Base-by-base conservation (phyloP, 2,888 invertebrate genomes). In the Torymus texanus region DNA sequence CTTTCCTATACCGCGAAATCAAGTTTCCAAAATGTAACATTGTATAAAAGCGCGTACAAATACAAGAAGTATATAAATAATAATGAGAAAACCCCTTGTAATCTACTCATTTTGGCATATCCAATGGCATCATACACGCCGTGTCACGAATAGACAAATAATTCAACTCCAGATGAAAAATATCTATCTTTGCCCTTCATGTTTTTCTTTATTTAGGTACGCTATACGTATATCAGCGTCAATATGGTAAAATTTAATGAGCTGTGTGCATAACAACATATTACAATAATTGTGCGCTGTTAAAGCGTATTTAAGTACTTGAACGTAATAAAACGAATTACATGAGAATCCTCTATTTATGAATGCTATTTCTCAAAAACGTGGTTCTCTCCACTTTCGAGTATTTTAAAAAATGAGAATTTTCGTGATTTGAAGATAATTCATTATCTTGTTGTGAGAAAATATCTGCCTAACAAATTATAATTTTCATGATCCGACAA, bases 91-190 rank as follows among this genome's bases (percentile, higher is more conserved):
- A 62, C 55, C 11, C 18, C 21, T 18, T 13, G 12, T 62, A 74
- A 63, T 56, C 29, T 78, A 74, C 58, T 58, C 51, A 67, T 13
- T 74, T n/a, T 78, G 73, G 73, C 70, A 74, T 74, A 78, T 70
- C 74, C 41, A 41, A 21, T 53, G 11, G 58, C n/a, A 59, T 29
- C 29, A 21, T 8, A 53, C 53, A 51, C n/a, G 56, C 13, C n/a
- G 58, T 41, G 13, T 21, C 65, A 68, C 41, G 18, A 61, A 55
- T 55, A 77, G 53, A 58, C 41, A 55, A 70, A 72, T 61, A 63
- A 56, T 61, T 59, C 50, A 41, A 41, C 14, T 61, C 11, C 53
- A n/a, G 24, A 58, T 55, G n/a, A 59, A 59, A 53, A 53, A 71
- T 65, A 53, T 73, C 16, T 78, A 78, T 68, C 55, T 67, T 74